A percentile compares a stretch with the other conserved stretches of the same genome.
These are phyloP conservation scores for Willisornis vidua DNA, from an alignment of 2,113 vertebrate genomes.

Conservation along the genomic window DNA sequence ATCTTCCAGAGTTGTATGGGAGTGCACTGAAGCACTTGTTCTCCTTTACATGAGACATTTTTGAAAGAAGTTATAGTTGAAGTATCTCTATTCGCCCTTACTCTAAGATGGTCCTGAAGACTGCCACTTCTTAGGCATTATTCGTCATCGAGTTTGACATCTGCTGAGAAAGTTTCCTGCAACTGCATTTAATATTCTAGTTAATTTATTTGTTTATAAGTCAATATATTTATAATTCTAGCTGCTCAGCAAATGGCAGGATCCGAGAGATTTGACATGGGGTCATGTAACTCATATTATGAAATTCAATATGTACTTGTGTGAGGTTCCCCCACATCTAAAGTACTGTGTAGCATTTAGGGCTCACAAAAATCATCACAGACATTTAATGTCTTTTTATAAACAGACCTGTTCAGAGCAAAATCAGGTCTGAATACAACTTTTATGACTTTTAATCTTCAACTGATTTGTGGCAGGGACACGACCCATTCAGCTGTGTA, in stretches of 20 bases:
- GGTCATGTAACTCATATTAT: not conserved
- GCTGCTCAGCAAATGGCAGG: not conserved
- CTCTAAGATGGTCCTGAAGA: not conserved
- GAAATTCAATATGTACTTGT: not conserved
- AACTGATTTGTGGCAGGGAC: not conserved
- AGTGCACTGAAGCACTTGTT: not conserved
- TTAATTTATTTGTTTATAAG: not conserved
- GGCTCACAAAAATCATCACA: not conserved
- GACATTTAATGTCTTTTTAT: not conserved
- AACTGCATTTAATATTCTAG: not conserved
- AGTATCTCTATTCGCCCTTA: not conserved
- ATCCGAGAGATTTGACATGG: not conserved
- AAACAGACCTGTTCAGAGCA: not conserved
- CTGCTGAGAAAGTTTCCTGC: not conserved
- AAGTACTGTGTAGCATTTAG: not conserved
- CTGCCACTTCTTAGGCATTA: not conserved
- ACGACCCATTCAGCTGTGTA: not conserved
- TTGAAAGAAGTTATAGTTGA: not conserved
- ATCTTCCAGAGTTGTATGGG: not conserved
- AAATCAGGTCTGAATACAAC: not conserved
- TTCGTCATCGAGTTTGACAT: not conserved
- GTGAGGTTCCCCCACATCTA: not conserved
- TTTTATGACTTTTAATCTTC: not conserved
- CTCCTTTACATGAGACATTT: not conserved
- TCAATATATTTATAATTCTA: not conserved